Conservation (phyloP, 2,113 vertebrate species). For the Tichodroma muraria region DNA sequence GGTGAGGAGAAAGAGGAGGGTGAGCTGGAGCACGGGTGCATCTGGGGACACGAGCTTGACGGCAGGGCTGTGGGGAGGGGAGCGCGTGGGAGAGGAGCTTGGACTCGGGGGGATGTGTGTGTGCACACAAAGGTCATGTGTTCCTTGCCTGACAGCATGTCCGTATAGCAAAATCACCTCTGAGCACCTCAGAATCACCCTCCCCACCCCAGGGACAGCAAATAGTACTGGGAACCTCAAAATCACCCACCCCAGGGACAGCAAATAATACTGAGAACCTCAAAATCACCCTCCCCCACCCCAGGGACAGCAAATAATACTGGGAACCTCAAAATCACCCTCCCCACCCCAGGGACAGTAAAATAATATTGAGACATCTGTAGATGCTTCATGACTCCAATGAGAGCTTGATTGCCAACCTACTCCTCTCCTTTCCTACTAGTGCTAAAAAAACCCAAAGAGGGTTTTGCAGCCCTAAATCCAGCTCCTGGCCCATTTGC, state of each 20-base stretch:
- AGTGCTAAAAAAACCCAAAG: neutral
- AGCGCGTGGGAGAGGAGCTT: neutral
- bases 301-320: neutral
- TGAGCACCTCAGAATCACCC: neutral
- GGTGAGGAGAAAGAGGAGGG: neutral
- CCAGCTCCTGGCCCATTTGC: neutral
- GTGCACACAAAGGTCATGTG: accelerated
- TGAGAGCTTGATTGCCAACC: neutral
- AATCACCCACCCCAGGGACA: neutral
- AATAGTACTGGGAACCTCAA: neutral
- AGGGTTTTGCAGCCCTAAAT: neutral
- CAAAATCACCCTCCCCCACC: neutral
- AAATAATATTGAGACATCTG: neutral
- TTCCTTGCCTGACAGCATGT: neutral
- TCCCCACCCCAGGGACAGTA: neutral
- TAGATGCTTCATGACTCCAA: neutral
- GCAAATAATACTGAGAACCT: neutral
- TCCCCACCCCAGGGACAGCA: neutral
- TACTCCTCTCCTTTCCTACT: neutral
- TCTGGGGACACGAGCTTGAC: neutral
- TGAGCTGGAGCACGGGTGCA: accelerated
- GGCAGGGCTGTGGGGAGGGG: neutral
- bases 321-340: neutral
- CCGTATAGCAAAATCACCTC: neutral
- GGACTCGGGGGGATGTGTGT: no score